Conservation (phyloP, 53 echinoderm and acorn worm species). For the Paracentrotus lividus region DNA sequence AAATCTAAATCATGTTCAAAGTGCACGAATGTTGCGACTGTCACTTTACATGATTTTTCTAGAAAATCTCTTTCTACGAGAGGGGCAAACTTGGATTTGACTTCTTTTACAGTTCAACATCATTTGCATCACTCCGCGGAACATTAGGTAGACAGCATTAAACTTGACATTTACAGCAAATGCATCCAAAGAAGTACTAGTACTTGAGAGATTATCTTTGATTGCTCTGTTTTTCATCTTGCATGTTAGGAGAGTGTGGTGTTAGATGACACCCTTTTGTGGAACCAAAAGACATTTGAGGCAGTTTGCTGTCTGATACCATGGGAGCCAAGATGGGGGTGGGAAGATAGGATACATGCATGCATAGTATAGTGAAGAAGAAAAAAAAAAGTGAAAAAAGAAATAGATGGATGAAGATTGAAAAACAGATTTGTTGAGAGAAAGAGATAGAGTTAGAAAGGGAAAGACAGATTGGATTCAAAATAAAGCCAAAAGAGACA, state of each 20-base stretch:
- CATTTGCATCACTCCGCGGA: constrained; percentile 4
- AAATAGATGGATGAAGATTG: neutral
- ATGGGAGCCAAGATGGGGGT: constrained; percentile 22
- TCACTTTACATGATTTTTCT: constrained; percentile 5
- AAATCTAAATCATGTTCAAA: neutral
- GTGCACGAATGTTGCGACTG: constrained; percentile 2
- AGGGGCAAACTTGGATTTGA: neutral
- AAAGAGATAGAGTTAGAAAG: neutral
- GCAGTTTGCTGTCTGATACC: constrained; percentile 42
- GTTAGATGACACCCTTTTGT: neutral
- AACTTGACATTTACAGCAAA: constrained; percentile 41
- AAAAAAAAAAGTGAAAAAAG: neutral
- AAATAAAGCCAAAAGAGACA: neutral
- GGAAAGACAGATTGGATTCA: neutral
- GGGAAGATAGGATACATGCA: neutral
- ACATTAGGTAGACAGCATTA: constrained; percentile 40
- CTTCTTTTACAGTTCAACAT: neutral
- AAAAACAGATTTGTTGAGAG: neutral
- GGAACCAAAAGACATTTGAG: constrained; percentile 2
- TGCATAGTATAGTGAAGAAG: neutral
- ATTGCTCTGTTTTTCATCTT: neutral
- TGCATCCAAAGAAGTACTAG: neutral
- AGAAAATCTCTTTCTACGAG: too few species aligned
- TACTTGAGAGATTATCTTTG: constrained; percentile 8
- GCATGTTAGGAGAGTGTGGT: neutral